phyloP scores from a whole-genome alignment of 2,888 invertebrate genomes.

The Aelia acuminata region DNA sequence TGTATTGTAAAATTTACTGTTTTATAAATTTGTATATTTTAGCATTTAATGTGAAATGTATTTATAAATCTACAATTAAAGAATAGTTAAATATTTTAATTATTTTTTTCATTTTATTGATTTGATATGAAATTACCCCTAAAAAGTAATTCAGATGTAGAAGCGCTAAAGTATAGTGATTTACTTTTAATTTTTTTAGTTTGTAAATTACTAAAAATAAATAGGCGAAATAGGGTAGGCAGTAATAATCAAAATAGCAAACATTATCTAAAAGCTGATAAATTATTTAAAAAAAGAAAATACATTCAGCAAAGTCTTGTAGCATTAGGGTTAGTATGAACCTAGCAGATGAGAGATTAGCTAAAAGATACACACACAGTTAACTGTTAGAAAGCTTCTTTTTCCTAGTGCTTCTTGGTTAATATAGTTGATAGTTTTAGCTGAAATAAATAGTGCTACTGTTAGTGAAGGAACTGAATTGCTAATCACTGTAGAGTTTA shows the following conservation, averaged over 20 bases:
- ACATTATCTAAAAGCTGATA: constrained; percentile 12
- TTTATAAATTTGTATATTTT: constrained; percentile 60
- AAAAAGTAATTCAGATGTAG: constrained; percentile 49
- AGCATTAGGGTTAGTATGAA: constrained; percentile 39
- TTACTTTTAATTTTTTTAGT: constrained; percentile 1
- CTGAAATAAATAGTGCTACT: constrained; percentile 51
- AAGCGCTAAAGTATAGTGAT: constrained; percentile 33
- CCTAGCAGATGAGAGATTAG: constrained; percentile 34
- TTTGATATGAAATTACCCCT: constrained; percentile 40
- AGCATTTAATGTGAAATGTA: constrained; percentile 55
- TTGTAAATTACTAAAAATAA: not conserved
- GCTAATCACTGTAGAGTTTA: constrained; percentile 40
- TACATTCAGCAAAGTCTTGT: not conserved
- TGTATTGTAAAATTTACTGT: constrained; percentile 58
- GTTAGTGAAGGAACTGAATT: constrained; percentile 38
- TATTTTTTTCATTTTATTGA: constrained; percentile 24
- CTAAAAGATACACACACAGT: constrained; percentile 54
- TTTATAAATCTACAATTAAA: constrained; percentile 56
- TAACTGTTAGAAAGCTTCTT: constrained; percentile 56
- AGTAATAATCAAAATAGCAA: not conserved
- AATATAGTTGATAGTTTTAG: constrained; percentile 50
- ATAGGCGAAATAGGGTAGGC: constrained; percentile 43
- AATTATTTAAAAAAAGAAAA: constrained; percentile 21
- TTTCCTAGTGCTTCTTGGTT: constrained; percentile 55
- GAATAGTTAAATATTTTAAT: constrained; percentile 57